phyloP scores from a whole-genome alignment of 2,113 vertebrate species.

The Stigmatopora argus region DNA sequence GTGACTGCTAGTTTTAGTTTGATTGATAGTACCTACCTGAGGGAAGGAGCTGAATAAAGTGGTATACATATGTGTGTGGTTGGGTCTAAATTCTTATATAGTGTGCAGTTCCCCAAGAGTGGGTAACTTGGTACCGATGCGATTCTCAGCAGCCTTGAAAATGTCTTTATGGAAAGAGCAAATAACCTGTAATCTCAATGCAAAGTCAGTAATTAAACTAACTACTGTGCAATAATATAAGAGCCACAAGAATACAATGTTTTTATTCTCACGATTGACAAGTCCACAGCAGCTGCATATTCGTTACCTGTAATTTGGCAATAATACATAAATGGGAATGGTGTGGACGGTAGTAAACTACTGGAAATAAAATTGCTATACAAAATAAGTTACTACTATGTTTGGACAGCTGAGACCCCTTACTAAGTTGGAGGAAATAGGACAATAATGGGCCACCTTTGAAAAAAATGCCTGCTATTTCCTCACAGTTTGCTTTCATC shows the following conservation, averaged over 20 bases:
- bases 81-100: no score
- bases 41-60: no score
- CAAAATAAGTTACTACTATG: neutral
- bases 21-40: no score
- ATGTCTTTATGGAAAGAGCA: neutral
- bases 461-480: neutral
- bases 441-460: neutral
- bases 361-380: neutral
- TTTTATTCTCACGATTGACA: neutral
- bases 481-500: neutral
- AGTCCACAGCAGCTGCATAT: no score
- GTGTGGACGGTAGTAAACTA: neutral
- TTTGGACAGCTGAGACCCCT: slow-evolving; percentile 6
- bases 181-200: neutral
- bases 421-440: neutral
- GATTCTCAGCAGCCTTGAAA: no score
- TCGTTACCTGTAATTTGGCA: neutral
- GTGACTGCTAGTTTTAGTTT: no score
- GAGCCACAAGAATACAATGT: neutral
- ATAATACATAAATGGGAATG: neutral
- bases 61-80: no score
- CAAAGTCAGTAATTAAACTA: no score
- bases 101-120: no score
- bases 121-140: no score
- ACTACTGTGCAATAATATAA: neutral